Conservation (phyloP, 2,113 vertebrate genomes). For the Colius striatus region DNA sequence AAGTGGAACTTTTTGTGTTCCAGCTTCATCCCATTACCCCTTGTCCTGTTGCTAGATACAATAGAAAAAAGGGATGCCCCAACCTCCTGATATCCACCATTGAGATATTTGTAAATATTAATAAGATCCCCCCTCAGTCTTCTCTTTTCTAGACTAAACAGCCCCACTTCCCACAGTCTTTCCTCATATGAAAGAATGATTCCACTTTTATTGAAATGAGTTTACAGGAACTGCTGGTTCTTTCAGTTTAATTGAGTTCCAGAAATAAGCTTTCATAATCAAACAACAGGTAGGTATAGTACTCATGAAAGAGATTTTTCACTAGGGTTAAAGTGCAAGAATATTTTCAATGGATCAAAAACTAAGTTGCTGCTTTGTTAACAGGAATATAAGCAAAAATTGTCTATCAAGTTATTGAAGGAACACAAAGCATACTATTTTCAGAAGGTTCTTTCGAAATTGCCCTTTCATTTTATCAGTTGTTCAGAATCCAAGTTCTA, state of each 20-base stretch:
- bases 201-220: background rate
- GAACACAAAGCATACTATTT: background rate
- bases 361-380: background rate
- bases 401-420: background rate
- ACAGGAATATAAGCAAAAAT: background rate
- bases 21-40: no score
- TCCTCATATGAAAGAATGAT: background rate
- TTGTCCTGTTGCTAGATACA: no score
- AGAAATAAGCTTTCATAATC: background rate
- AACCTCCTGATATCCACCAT: no score
- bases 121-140: no score
- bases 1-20: no score
- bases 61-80: no score
- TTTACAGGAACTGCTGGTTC: background rate
- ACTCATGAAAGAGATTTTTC: background rate
- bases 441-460: background rate
- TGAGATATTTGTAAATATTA: no score
- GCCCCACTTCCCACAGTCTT: no score
- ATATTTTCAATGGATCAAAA: background rate
- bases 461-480: background rate
- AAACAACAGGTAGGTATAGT: background rate
- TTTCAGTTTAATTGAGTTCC: background rate
- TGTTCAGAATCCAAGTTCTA: background rate
- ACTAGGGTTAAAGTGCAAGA: background rate
- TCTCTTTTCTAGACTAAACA: no score